These are phyloP conservation scores for Uropsilus gracilis DNA, from an alignment of 2,113 vertebrate genomes.

Conservation along the genomic window DNA sequence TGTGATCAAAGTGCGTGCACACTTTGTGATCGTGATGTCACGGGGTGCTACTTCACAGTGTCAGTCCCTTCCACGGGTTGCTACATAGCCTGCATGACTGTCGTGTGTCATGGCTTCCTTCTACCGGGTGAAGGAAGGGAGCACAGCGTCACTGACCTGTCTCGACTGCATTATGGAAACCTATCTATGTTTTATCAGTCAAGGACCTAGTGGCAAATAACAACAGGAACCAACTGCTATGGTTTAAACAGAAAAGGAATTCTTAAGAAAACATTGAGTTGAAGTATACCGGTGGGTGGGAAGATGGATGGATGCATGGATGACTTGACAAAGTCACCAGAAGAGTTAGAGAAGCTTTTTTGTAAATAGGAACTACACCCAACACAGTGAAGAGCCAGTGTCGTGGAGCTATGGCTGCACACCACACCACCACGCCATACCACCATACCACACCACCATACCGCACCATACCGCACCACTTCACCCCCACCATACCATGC, in stretches of 20 bases:
- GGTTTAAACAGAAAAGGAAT: not conserved
- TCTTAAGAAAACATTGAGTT: conserved; percentile 5
- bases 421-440: not conserved
- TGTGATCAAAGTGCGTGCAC: not conserved
- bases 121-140: no score
- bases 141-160: not conserved
- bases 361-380: not conserved
- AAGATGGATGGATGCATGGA: not conserved
- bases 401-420: no score
- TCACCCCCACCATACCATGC: no score
- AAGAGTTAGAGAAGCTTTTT: not conserved
- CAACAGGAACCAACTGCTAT: not conserved
- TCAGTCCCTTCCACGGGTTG: not conserved
- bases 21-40: not conserved
- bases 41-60: not conserved
- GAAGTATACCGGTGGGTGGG: not conserved
- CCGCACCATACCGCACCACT: no score
- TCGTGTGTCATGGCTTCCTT: not conserved
- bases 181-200: not conserved
- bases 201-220: not conserved
- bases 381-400: not conserved
- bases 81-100: not conserved
- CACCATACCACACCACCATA: no score
- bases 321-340: not conserved
- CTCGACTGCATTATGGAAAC: no score